Percentiles rank a stretch among this genome's conserved stretches.
Evolutionary conservation across 2,797 vertebrate species (phyloP).

Genomic region (Sphenodon punctatus): DNA sequence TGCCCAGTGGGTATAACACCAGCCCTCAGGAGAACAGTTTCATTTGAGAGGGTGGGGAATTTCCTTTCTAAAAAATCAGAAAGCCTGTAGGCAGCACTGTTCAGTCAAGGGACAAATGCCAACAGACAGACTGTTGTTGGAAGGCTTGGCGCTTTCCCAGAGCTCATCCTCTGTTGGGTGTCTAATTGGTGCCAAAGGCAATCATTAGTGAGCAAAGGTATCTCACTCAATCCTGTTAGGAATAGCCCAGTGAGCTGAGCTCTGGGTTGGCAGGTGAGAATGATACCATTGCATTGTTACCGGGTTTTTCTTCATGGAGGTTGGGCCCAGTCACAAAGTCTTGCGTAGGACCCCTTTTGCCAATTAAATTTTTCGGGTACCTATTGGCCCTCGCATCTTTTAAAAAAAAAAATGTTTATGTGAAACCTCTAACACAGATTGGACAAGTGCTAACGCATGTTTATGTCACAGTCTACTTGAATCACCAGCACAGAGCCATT

Average conservation of each 20-base stretch:
- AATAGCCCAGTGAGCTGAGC: neutral
- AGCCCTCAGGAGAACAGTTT: neutral
- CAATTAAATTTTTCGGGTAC: no score
- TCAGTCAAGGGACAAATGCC: neutral
- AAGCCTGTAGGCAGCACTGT: neutral
- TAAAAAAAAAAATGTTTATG: no score
- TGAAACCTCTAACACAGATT: no score
- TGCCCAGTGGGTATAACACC: fast-evolving
- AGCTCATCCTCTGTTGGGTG: fast-evolving
- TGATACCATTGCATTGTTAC: neutral
- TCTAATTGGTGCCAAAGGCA: neutral
- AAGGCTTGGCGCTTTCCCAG: neutral
- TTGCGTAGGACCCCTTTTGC: no score
- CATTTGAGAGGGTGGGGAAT: neutral
- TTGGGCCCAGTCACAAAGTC: neutral
- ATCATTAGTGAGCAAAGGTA: neutral
- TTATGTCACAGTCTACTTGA: no score
- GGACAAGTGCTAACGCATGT: no score
- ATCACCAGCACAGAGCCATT: no score
- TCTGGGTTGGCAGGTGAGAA: neutral
- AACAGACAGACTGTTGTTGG: neutral
- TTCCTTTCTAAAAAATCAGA: fast-evolving
- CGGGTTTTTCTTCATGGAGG: neutral
- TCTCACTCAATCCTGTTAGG: neutral
- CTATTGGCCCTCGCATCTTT: no score